phyloP scores from a whole-genome alignment of 2,113 vertebrate genomes.

The Gorsachius goisagi region DNA sequence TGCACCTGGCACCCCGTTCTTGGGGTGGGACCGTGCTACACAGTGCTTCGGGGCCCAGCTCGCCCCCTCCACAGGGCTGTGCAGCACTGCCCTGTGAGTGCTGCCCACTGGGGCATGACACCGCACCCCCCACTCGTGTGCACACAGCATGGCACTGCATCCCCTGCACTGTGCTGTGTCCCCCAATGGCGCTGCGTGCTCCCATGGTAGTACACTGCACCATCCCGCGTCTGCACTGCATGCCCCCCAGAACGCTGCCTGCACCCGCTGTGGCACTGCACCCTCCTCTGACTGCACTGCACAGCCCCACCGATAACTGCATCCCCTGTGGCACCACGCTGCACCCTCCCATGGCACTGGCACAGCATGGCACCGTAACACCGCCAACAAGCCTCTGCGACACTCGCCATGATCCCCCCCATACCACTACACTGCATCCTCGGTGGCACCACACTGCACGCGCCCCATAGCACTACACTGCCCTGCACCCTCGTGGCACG shows the following conservation, averaged over 20 bases:
- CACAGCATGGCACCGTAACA: not conserved
- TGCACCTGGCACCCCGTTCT: no score
- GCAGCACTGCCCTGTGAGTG: fast-evolving
- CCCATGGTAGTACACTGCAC: fast-evolving
- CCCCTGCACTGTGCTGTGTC: not conserved
- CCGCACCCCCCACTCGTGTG: fast-evolving
- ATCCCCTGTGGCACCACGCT: not conserved
- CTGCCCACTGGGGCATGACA: not conserved
- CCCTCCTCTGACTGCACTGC: not conserved
- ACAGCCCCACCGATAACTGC: not conserved
- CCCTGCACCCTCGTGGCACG: no score
- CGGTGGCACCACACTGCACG: not conserved
- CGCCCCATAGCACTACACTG: no score
- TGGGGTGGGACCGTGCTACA: not conserved
- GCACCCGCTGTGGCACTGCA: not conserved
- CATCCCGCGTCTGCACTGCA: not conserved
- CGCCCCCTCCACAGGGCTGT: not conserved
- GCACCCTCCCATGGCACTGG: no score
- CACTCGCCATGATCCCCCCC: no score
- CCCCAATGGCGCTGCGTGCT: not conserved
- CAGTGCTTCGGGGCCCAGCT: not conserved
- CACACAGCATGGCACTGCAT: not conserved
- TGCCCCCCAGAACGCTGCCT: fast-evolving
- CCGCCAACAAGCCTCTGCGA: not conserved
- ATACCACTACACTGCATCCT: not conserved